phyloP scores from a whole-genome alignment of 2,888 invertebrate genomes.

The Tipula confusa region DNA sequence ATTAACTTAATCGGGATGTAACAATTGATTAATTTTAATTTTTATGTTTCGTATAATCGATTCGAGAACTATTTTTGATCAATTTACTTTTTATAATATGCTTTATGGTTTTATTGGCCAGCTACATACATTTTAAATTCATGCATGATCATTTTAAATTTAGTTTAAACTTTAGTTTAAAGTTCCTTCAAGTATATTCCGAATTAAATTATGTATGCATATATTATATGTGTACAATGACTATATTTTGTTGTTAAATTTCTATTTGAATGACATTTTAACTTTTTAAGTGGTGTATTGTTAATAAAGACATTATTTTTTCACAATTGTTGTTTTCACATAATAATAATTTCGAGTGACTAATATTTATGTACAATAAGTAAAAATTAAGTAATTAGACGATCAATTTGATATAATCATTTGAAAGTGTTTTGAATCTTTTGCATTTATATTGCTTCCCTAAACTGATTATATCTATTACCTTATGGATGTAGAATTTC shows the following conservation, averaged over 20 bases:
- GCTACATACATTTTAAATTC: neutral
- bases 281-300: neutral
- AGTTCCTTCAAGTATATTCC: neutral
- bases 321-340: neutral
- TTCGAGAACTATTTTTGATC: neutral
- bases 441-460: too few species aligned
- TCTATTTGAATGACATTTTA: neutral
- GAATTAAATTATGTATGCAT: neutral
- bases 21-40: neutral
- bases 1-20: neutral
- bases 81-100: neutral
- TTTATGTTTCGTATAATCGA: neutral
- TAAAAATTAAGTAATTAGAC: neutral
- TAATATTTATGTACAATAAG: neutral
- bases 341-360: neutral
- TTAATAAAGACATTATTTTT: neutral
- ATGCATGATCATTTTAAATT: neutral
- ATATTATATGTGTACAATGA: neutral
- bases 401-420: neutral
- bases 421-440: neutral
- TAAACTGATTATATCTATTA: too few species aligned
- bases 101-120: neutral
- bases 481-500: too few species aligned
- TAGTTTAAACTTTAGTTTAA: neutral
- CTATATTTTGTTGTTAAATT: neutral